Evolutionary conservation across 2,113 vertebrate genomes (phyloP), one percentile per base, ranked within the genome.

Genomic region (Datnioides undecimradiatus): DNA sequence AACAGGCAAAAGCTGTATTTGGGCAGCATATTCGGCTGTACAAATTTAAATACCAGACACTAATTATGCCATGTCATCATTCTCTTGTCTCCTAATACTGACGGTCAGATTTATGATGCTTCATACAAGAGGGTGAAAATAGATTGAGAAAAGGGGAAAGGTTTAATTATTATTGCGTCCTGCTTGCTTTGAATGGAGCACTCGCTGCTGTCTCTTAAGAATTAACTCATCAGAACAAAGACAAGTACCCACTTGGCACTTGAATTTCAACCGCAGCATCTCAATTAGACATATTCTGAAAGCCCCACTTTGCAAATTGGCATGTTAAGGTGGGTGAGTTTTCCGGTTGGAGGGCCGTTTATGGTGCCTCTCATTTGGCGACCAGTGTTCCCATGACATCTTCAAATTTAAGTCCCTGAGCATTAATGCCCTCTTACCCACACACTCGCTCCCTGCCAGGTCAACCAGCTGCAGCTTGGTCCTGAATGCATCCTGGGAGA

Each of bases 401-500:
- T 31, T 14, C n/a, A 31, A 33, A 36, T 17, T 38, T 29, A 64
- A 70, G 33, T 65, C 33, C 49, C 13, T 5, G 19, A 63, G 0
- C 29, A 19, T 0, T 1, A 38, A 49, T 21, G 25, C 6, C 14
- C 23, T 71, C 95, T 91, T 86, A 97, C 97, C 95, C 0, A 85
- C 92, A 73, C 96, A 96, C 90, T 97, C 96, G 0, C 96, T 97
- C 31, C 97, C 96, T 0, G 95, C 96, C 85, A 97, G 92, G 86
- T 97, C 96, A 85, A 98, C 96, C 62, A 97, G 91, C 88, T 96
- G 96, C 84, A 98, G 83, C 68, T 90, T 94, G 3, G 95, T 94
- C 80, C 29, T 91, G 80, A 93, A 85, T 10, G 71, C 65, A 6
- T 81, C 60, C 84, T 91, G 88, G 13, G 90, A 67, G 55, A 90